Evolutionary conservation across 1,140 invertebrate species (phyloP), one percentile per base, ranked within the genome.

Genomic region (Berghia stephanieae): DNA sequence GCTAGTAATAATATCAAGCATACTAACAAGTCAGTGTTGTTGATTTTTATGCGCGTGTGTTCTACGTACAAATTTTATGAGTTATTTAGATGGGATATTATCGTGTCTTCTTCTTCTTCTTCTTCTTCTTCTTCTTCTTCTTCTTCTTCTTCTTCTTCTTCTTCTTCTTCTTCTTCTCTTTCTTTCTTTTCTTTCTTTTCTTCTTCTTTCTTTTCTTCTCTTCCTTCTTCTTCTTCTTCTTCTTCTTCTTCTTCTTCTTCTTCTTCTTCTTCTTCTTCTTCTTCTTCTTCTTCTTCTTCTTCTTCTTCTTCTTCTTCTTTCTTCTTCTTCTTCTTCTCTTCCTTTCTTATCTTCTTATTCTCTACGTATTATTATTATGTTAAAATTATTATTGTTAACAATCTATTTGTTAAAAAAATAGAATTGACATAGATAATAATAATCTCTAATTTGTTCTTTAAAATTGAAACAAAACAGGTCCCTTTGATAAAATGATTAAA

Each of bases 71-170:
- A n/a, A n/a, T n/a, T n/a, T n/a, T n/a, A n/a, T n/a, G n/a, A n/a
- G n/a, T n/a, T n/a, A n/a, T n/a, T n/a, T n/a, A n/a, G n/a, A n/a
- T n/a, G n/a, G n/a, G n/a, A n/a, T n/a, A n/a, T n/a, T n/a, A n/a
- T 21, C n/a, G 55, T 24, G 55, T 66, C 60, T 66, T 38, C n/a
- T n/a, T 73, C 46, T 55, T n/a, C 38, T n/a, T 74, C 71, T 66
- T 31, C 27, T 31, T 31, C 13, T 66, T 31, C 27, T 38, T 66
- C 60, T 34, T 21, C 27, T n/a, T 31, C 27, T 34, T 21, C 27
- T n/a, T 31, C 60, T 43, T 24, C 27, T 27, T 42, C 49, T 10
- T 31, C 38, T 18, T 44, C 31, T 42, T 44, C 42, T 36, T 60
- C 68, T 71, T 43, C 27, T n/a, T 55, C 43, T 40, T 34, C 10